Evolutionary conservation across 2,797 vertebrate genomes (phyloP).

Genomic region (Eupleurogrammus muticus): DNA sequence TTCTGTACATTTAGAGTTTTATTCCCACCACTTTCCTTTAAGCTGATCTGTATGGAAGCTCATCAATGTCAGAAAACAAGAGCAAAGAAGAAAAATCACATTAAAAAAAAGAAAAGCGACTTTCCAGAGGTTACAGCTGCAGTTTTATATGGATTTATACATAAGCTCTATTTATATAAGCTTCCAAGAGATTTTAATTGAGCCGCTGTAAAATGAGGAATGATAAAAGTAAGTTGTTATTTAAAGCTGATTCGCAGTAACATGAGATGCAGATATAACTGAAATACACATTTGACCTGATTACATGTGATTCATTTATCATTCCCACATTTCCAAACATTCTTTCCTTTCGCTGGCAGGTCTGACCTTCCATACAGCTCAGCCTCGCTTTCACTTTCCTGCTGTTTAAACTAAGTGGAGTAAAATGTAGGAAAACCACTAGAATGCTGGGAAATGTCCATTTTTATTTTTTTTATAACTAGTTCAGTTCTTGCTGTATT

Average conservation of each 20-base stretch:
- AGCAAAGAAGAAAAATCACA: no score
- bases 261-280: no score
- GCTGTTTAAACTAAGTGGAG: slow-evolving; percentile 7
- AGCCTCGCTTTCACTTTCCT: slow-evolving; percentile 2
- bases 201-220: neutral
- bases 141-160: no score
- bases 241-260: no score
- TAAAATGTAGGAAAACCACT: slow-evolving; percentile 15
- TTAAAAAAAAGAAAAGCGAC: neutral
- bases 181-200: slow-evolving; percentile 7
- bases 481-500: slow-evolving; percentile 37
- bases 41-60: slow-evolving; percentile 3
- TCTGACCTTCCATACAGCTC: slow-evolving; percentile 28
- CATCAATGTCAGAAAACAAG: slow-evolving; percentile 27
- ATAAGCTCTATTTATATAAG: no score
- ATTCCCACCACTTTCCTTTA: slow-evolving; percentile 1
- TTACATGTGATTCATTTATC: neutral
- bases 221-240: neutral
- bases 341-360: slow-evolving; percentile 12
- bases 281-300: no score
- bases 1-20: slow-evolving; percentile 2
- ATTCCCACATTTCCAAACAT: slow-evolving; percentile 15
- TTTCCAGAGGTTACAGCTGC: no score
- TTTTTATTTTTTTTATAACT: neutral
- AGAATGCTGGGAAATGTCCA: slow-evolving; percentile 44